phyloP scores from a whole-genome alignment of 2,888 invertebrate genomes.

The Hofmannophila pseudospretella region DNA sequence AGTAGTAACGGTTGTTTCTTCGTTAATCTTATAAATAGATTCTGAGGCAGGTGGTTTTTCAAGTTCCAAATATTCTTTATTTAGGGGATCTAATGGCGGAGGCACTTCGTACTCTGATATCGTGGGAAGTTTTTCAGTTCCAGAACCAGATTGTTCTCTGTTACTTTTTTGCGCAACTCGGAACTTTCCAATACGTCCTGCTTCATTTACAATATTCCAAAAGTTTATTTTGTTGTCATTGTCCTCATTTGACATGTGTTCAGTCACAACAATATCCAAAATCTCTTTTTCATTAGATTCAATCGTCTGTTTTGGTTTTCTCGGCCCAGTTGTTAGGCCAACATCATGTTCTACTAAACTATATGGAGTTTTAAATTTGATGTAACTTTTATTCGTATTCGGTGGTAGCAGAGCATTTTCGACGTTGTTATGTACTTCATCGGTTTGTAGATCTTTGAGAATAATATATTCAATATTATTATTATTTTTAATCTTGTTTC shows the following conservation, averaged over 20 bases:
- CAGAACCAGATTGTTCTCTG: constrained; percentile 16
- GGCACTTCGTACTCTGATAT: constrained; percentile 55
- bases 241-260: constrained; percentile 14
- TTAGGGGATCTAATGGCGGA: constrained; percentile 30
- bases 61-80: constrained; percentile 20
- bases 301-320: constrained; percentile 14
- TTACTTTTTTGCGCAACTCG: constrained; percentile 20
- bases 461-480: constrained; percentile 43
- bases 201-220: constrained; percentile 38
- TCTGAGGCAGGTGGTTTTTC: constrained; percentile 16
- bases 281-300: constrained; percentile 32
- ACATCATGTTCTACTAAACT: constrained; percentile 39
- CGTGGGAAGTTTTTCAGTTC: constrained; percentile 24
- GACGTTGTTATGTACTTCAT: constrained; percentile 39
- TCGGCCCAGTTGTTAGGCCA: constrained; percentile 22
- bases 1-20: constrained; percentile 13
- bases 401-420: constrained; percentile 27
- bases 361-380: constrained; percentile 34
- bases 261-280: constrained; percentile 24
- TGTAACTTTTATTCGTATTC: constrained; percentile 29
- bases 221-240: constrained; percentile 29
- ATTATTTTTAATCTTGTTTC: constrained; percentile 42
- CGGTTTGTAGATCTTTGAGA: constrained; percentile 45
- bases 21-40: constrained; percentile 23
- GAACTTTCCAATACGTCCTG: constrained; percentile 26